A percentile compares a stretch with the other conserved stretches of the same genome.
Conservation (phyloP, 2,113 vertebrate species). For the Meriones unguiculatus region DNA sequence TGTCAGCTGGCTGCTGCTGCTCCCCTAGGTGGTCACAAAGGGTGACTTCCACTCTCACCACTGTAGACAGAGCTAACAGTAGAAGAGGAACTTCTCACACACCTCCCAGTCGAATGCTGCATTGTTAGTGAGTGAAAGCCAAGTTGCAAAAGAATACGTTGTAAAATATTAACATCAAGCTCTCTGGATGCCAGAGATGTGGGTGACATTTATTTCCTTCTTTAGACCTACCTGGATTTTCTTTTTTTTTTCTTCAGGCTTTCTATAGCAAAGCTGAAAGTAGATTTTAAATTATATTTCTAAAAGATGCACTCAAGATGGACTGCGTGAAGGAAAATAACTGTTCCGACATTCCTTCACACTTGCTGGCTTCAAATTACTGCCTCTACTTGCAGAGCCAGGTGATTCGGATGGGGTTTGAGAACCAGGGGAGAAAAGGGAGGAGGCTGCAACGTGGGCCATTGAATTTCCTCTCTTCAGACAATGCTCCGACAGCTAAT, state of each 20-base stretch:
- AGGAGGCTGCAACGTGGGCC: slow-evolving; percentile 41
- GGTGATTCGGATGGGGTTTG: neutral
- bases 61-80: neutral
- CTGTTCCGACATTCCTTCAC: slow-evolving; percentile 63
- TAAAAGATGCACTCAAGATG: slow-evolving; percentile 67
- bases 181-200: neutral
- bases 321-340: slow-evolving; percentile 68
- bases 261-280: slow-evolving; percentile 62
- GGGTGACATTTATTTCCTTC: slow-evolving; percentile 50
- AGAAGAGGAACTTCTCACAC: neutral
- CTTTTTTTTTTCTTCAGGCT: slow-evolving; percentile 20
- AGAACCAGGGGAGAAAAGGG: neutral
- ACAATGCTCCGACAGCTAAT: slow-evolving; percentile 72
- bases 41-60: neutral
- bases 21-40: neutral
- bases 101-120: neutral
- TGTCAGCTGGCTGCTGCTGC: neutral
- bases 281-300: slow-evolving; percentile 66
- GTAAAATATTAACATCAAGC: neutral
- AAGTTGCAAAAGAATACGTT: slow-evolving; percentile 10
- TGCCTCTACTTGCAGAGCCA: slow-evolving; percentile 48
- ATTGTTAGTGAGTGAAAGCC: slow-evolving; percentile 15
- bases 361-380: slow-evolving; percentile 70
- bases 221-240: slow-evolving; percentile 37
- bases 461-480: slow-evolving; percentile 77